Conservation (phyloP, 2,888 invertebrate genomes). For the Acleris emargana region DNA sequence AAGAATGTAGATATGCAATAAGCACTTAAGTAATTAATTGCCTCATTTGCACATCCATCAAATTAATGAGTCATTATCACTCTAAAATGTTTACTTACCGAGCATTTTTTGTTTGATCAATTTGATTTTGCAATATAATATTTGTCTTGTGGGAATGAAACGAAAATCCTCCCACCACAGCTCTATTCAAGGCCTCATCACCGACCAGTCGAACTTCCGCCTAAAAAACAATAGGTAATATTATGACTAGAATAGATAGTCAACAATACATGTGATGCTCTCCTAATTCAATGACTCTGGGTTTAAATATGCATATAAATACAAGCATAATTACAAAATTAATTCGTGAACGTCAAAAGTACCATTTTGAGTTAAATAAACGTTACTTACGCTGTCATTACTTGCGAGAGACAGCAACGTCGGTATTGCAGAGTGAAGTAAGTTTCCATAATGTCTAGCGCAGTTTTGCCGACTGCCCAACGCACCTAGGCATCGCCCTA, state of each 20-base stretch:
- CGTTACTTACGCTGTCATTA: conserved; percentile 73
- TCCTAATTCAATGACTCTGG: too few relatives aligned
- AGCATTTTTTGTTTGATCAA: conserved; percentile 71
- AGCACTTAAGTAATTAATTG: too few relatives aligned
- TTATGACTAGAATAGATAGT: too few relatives aligned
- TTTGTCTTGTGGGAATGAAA: conserved; percentile 78
- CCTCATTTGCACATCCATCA: too few relatives aligned
- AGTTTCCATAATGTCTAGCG: conserved; percentile 72
- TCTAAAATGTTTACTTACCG: conserved; percentile 52
- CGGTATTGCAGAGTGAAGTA: conserved; percentile 70
- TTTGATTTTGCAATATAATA: conserved; percentile 72
- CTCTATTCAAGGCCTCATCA: conserved; percentile 77
- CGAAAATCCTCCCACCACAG: conserved; percentile 75
- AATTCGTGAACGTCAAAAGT: neutral
- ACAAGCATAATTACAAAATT: neutral
- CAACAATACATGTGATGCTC: too few relatives aligned
- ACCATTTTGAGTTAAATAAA: conserved; percentile 5
- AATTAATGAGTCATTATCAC: too few relatives aligned
- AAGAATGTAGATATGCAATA: too few relatives aligned
- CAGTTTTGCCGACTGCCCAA: conserved; percentile 72
- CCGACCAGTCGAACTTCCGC: conserved; percentile 77
- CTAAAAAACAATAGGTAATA: conserved; percentile 47
- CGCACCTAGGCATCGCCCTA: conserved; percentile 74
- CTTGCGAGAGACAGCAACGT: conserved; percentile 73
- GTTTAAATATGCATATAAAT: neutral